phyloP scores from a whole-genome alignment of 1,140 invertebrate genomes.

The Ylistrum balloti region DNA sequence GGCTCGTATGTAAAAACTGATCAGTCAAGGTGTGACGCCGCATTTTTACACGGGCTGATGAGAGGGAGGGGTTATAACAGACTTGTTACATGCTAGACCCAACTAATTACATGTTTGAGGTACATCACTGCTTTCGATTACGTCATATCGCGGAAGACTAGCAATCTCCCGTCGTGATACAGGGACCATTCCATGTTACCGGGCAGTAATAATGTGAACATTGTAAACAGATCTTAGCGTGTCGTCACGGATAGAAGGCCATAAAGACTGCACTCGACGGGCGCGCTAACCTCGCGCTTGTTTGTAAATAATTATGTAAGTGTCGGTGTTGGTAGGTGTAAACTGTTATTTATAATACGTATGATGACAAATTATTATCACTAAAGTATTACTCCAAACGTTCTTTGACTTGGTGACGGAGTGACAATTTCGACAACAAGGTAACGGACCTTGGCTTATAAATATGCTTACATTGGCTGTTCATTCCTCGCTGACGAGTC shows the following conservation, averaged over 20 bases:
- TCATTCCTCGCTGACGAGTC: background rate
- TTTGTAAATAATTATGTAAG: conserved; percentile 40
- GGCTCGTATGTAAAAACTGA: too few species aligned
- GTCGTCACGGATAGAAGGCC: conserved; percentile 4
- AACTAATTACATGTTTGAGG: conserved; percentile 34
- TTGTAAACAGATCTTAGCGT: background rate
- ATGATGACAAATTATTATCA: conserved; percentile 36
- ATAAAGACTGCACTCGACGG: conserved; percentile 7
- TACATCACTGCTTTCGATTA: background rate
- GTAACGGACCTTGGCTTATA: background rate
- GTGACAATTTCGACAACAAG: background rate
- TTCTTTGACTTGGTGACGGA: conserved; percentile 37
- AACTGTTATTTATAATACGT: background rate
- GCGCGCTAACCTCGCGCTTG: background rate
- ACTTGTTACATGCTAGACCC: background rate
- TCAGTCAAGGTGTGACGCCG: too few species aligned
- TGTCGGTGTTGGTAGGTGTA: conserved; percentile 15
- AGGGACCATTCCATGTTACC: background rate
- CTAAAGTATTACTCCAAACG: conserved; percentile 15
- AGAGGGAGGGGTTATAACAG: background rate
- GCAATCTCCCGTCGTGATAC: conserved; percentile 5
- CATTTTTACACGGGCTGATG: too few species aligned
- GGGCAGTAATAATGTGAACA: background rate
- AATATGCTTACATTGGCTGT: background rate
- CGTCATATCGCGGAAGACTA: conserved; percentile 25